Evolutionary conservation across 2,113 vertebrate species (phyloP).

Genomic region (Dasyurus viverrinus): DNA sequence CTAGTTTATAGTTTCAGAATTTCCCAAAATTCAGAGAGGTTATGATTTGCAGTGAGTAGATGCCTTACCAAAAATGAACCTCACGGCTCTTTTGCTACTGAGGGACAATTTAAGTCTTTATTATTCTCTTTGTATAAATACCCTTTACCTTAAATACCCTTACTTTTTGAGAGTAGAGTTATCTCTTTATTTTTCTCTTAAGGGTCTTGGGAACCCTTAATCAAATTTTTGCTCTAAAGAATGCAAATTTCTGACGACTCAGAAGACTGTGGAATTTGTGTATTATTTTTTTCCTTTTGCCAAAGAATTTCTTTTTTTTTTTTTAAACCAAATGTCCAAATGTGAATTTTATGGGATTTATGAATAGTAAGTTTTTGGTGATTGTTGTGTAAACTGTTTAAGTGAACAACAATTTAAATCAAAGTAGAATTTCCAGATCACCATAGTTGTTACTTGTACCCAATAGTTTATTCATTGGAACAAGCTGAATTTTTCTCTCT

Average conservation of each 20-base stretch:
- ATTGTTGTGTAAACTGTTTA: conserved; percentile 39
- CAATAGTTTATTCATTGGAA: conserved; percentile 28
- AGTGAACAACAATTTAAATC: conserved; percentile 23
- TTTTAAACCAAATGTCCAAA: conserved; percentile 54
- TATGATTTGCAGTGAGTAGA: background rate
- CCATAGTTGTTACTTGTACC: conserved; percentile 26
- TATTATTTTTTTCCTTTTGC: conserved; percentile 45
- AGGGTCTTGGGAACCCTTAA: conserved; percentile 6
- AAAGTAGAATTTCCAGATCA: conserved; percentile 34
- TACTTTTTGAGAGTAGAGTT: conserved; percentile 20
- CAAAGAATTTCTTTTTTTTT: conserved; percentile 25
- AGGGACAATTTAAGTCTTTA: background rate
- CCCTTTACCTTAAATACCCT: background rate
- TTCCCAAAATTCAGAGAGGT: background rate
- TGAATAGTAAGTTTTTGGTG: conserved; percentile 41
- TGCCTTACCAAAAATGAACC: background rate
- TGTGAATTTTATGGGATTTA: conserved; percentile 48
- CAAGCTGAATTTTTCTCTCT: background rate
- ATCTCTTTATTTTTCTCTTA: conserved; percentile 43
- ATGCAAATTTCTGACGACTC: background rate
- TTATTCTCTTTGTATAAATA: too few species aligned
- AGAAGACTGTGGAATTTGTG: background rate
- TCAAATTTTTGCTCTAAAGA: conserved; percentile 36
- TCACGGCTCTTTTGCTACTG: background rate
- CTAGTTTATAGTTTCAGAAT: background rate